phyloP scores from a whole-genome alignment of 2,113 vertebrate species.

The Rattus rattus region DNA sequence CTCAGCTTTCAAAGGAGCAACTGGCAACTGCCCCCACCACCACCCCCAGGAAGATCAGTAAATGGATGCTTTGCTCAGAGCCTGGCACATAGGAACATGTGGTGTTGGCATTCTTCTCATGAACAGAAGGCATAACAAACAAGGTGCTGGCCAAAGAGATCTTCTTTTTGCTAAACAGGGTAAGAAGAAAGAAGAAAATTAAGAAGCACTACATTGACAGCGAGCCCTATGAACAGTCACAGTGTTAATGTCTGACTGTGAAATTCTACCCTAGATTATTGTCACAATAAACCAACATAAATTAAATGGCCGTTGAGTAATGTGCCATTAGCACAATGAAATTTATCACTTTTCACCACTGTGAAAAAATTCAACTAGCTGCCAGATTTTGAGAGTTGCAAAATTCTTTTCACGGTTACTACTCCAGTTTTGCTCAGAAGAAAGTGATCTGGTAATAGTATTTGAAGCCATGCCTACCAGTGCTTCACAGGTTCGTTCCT shows the following conservation, averaged over 20 bases:
- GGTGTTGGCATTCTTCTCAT: not conserved
- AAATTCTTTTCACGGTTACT: constrained; percentile 35
- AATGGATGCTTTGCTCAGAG: not conserved
- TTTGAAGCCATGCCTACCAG: not conserved
- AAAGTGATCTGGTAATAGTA: constrained; percentile 55
- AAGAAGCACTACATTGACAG: not conserved
- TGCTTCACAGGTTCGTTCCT: not conserved
- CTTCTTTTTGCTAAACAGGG: not conserved
- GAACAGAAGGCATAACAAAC: not conserved
- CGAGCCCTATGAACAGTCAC: constrained; percentile 48
- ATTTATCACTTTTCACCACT: constrained; percentile 47
- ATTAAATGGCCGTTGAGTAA: constrained; percentile 82
- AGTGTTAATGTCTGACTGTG: constrained; percentile 51
- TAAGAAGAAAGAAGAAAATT: constrained; percentile 43
- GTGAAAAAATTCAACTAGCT: constrained; percentile 67
- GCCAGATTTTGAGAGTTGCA: constrained; percentile 13
- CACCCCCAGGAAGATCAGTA: not conserved
- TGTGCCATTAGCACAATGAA: constrained; percentile 56
- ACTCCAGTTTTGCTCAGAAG: constrained; percentile 32
- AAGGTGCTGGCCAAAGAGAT: not conserved
- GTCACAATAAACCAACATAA: constrained; percentile 83
- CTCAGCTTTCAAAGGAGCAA: not conserved
- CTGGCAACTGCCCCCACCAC: not conserved
- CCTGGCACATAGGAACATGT: not conserved
- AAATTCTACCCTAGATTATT: constrained; percentile 63